A percentile compares a stretch with the other conserved stretches of the same genome.
Conservation (phyloP, 2,888 invertebrate genomes). For the Drosophila eohydei region DNA sequence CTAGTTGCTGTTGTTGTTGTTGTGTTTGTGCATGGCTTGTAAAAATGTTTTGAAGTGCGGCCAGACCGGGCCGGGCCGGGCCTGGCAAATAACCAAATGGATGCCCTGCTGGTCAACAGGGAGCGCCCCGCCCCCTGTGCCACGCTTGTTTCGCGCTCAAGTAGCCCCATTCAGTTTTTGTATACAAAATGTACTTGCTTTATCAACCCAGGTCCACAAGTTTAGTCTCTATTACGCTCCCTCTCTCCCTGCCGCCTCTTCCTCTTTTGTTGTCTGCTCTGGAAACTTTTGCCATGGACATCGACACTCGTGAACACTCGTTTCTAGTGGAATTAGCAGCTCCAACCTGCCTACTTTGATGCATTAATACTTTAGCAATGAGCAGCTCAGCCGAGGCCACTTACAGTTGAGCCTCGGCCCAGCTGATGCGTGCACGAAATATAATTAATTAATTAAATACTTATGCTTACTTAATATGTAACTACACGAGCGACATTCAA, state of each 20-base stretch:
- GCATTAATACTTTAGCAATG: conserved; percentile 43
- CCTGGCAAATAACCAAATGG: conserved; percentile 67
- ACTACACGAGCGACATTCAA: background rate
- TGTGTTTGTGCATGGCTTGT: conserved; percentile 55
- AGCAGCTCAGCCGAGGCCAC: conserved; percentile 22
- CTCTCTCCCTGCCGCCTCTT: background rate
- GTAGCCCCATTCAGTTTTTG: conserved; percentile 61
- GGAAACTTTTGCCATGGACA: conserved; percentile 33
- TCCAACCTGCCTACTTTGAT: conserved; percentile 49
- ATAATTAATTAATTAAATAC: conserved; percentile 1
- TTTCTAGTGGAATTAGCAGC: conserved; percentile 54
- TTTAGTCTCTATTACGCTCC: conserved; percentile 13
- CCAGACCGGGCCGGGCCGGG: conserved; percentile 51
- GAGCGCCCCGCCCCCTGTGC: conserved; percentile 1
- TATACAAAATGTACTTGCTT: conserved; percentile 56
- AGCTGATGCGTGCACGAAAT: conserved; percentile 4
- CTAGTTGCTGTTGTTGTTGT: conserved; percentile 34
- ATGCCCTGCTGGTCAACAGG: conserved; percentile 44
- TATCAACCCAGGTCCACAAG: conserved; percentile 44
- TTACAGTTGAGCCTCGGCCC: conserved; percentile 25
- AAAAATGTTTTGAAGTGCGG: conserved; percentile 68
- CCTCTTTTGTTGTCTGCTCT: background rate
- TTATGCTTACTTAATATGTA: background rate
- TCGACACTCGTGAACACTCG: conserved; percentile 47
- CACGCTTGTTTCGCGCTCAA: conserved; percentile 49